These are phyloP conservation scores for Gymnarchus niloticus DNA, from an alignment of 2,113 vertebrate species.

Conservation along the genomic window DNA sequence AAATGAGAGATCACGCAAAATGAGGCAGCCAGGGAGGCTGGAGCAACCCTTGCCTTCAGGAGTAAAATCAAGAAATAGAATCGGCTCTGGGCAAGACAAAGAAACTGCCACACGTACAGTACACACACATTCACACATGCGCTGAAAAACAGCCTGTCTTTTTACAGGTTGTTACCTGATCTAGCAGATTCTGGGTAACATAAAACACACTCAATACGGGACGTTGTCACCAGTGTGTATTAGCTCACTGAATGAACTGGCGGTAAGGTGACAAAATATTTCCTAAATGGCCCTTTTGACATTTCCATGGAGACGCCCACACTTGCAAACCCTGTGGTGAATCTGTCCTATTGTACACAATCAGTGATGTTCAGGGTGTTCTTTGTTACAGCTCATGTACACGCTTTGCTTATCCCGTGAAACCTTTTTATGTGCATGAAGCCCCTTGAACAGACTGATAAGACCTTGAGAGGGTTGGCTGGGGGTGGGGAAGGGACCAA, in stretches of 20 bases:
- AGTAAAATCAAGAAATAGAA: constrained; percentile 1
- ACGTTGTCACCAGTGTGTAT: neutral
- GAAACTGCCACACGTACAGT: neutral
- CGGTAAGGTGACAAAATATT: neutral
- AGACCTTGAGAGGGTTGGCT: neutral
- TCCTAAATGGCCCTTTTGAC: neutral
- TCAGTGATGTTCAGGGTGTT: neutral
- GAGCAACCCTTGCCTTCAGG: neutral
- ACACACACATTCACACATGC: neutral
- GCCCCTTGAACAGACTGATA: constrained; percentile 2
- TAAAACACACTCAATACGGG: neutral
- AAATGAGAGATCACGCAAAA: constrained; percentile 42
- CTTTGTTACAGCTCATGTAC: neutral
- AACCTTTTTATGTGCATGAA: constrained; percentile 15
- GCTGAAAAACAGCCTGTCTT: neutral
- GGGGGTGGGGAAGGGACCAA: neutral
- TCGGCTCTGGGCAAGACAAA: constrained; percentile 6
- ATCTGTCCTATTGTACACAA: neutral
- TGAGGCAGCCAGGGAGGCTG: constrained; percentile 35
- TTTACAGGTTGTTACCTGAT: neutral
- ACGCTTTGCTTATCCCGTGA: neutral
- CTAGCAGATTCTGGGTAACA: neutral
- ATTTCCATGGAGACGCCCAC: neutral
- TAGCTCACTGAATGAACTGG: too few relatives aligned
- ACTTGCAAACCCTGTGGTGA: neutral